Conservation (phyloP, 2,797 vertebrate species). For the Trematocara caparti region DNA sequence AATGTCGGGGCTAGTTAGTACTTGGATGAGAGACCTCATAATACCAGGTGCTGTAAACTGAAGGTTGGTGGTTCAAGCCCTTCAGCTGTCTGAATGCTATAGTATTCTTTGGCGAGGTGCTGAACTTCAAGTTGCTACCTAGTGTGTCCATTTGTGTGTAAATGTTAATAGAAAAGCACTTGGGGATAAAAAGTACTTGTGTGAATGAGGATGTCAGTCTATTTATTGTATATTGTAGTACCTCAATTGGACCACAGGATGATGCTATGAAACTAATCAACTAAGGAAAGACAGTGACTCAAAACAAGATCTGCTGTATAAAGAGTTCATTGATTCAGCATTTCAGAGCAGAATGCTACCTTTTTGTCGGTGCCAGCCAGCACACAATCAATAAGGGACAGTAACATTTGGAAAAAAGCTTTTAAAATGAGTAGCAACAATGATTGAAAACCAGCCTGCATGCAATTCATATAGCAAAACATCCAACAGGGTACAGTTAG, state of each 20-base stretch:
- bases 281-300: not conserved
- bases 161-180: not conserved
- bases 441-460: not conserved
- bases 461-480: not conserved
- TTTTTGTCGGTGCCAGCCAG: not conserved
- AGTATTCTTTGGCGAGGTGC: not conserved
- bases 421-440: not conserved
- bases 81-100: not conserved
- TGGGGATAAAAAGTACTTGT: not conserved
- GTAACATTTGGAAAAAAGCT: not conserved
- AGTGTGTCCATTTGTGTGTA: not conserved
- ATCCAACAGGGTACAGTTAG: not conserved
- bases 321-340: not conserved
- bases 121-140: not conserved
- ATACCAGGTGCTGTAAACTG: not conserved
- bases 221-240: not conserved
- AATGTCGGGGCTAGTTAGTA: not conserved
- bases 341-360: not conserved
- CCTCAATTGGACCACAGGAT: constrained; percentile 12
- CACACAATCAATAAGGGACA: not conserved
- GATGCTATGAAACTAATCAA: not conserved
- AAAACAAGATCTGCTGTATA: not conserved
- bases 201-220: not conserved
- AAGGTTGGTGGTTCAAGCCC: not conserved
- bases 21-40: not conserved